Evolutionary conservation across 1,140 invertebrate genomes (phyloP).

Genomic region (Drosophila equinoxialis): DNA sequence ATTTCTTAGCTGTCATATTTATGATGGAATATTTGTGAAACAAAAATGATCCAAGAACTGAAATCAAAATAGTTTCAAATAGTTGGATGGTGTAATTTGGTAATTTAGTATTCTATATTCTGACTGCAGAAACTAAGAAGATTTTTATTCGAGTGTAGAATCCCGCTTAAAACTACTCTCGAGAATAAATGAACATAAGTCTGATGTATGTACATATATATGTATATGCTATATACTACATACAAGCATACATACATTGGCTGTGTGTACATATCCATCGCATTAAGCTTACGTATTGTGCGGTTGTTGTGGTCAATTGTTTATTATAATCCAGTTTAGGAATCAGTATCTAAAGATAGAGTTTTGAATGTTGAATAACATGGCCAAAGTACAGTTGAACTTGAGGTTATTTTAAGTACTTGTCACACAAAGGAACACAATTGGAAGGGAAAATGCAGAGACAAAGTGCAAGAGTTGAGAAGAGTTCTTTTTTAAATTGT

Average conservation of each 20-base stretch:
- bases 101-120: not conserved
- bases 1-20: too few relatives aligned
- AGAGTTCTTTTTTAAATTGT: slow-evolving; percentile 13
- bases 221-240: not conserved
- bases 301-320: slow-evolving; percentile 15
- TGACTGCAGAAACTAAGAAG: too few relatives aligned
- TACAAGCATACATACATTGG: not conserved
- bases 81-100: too few relatives aligned
- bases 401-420: slow-evolving; percentile 7
- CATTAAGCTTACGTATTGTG: slow-evolving; percentile 16
- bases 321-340: slow-evolving; percentile 13
- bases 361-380: not conserved
- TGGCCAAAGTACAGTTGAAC: slow-evolving; percentile 4
- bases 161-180: not conserved
- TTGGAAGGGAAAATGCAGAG: not conserved
- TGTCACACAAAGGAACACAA: not conserved
- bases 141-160: slow-evolving; percentile 1
- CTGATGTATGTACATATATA: not conserved
- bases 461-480: slow-evolving; percentile 10
- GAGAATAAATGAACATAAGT: slow-evolving; percentile 6
- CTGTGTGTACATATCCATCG: not conserved
- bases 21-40: too few relatives aligned
- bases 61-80: too few relatives aligned
- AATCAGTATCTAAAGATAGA: not conserved
- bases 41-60: too few relatives aligned